phyloP scores from a whole-genome alignment of 2,113 vertebrate genomes.

The Serranochromis macrocephalus region DNA sequence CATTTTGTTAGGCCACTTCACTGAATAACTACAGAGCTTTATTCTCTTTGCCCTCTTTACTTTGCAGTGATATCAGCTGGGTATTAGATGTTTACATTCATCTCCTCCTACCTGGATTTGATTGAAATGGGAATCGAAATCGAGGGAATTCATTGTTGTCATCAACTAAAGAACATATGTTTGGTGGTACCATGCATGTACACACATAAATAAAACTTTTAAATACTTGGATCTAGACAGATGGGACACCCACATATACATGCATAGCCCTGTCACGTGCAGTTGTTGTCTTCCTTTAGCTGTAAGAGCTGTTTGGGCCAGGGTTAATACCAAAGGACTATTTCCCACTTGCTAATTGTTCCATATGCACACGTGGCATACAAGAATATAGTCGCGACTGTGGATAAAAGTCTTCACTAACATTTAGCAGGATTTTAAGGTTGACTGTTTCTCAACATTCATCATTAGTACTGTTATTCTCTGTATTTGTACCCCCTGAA shows the following conservation, averaged over 20 bases:
- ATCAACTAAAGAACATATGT: not conserved
- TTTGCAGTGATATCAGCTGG: not conserved
- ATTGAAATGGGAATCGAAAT: not conserved
- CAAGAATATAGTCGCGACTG: not conserved
- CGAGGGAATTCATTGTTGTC: not conserved
- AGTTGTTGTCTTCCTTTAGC: not conserved
- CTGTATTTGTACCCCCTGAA: not conserved
- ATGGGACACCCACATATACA: not conserved
- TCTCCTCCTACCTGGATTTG: not conserved
- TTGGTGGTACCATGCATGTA: not conserved
- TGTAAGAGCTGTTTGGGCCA: not conserved
- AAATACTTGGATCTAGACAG: not conserved
- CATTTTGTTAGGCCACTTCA: not conserved
- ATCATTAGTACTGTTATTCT: not conserved
- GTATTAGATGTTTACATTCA: not conserved
- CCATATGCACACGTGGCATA: not conserved
- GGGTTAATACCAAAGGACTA: not conserved
- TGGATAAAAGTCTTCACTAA: not conserved
- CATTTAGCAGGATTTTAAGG: not conserved
- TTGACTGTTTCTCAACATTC: not conserved
- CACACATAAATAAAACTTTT: not conserved
- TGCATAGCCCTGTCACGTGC: not conserved
- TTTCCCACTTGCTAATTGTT: constrained; percentile 26
- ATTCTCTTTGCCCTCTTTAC: not conserved
- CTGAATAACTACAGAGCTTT: not conserved